phyloP scores from a whole-genome alignment of 2,888 invertebrate genomes.

The Nasonovia ribisnigri region DNA sequence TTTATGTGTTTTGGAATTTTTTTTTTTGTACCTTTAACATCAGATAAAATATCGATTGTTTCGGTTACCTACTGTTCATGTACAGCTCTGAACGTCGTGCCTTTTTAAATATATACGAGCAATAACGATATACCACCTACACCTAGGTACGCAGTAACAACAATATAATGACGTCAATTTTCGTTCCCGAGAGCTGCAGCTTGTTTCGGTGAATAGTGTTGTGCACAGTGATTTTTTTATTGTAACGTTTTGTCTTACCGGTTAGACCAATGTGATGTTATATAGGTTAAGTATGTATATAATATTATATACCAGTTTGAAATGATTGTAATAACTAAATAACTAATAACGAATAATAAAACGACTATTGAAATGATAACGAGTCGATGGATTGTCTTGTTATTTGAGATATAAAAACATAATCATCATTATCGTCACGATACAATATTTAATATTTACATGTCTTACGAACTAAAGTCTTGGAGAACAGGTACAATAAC shows the following conservation, averaged over 20 bases:
- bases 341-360: background rate
- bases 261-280: conserved; percentile 6
- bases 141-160: background rate
- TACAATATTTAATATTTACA: background rate
- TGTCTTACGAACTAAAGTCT: conserved; percentile 8
- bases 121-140: background rate
- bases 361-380: conserved; percentile 19
- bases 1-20: background rate
- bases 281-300: background rate
- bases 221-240: background rate
- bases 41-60: background rate
- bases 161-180: background rate
- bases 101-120: background rate
- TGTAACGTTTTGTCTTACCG: background rate
- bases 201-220: background rate
- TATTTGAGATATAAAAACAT: background rate
- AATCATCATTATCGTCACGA: background rate
- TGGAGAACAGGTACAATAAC: background rate
- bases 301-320: background rate
- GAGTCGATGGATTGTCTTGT: background rate
- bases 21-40: background rate
- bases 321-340: background rate
- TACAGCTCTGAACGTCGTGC: background rate
- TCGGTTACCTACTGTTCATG: background rate
- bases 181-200: background rate